Evolutionary conservation across 2,888 invertebrate genomes (phyloP).

Genomic region (Mycalesis mineus): DNA sequence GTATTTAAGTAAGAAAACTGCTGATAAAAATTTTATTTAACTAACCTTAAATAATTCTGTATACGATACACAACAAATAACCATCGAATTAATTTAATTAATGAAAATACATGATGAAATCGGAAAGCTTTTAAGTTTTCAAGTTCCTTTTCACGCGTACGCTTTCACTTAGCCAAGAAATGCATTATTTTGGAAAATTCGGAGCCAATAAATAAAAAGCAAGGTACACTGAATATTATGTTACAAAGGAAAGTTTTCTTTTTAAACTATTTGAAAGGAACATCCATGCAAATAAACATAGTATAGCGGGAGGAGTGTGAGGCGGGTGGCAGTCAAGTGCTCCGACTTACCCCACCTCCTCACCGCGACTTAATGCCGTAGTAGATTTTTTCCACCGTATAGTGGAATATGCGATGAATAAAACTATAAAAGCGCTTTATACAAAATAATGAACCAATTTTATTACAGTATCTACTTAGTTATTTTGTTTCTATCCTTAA

Average conservation of each 20-base stretch:
- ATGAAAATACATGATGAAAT: too few species aligned
- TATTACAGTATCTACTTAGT: conserved; percentile 10
- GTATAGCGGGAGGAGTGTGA: conserved; percentile 40
- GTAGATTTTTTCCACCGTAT: conserved; percentile 67
- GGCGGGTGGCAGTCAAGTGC: conserved; percentile 54
- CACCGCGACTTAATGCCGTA: conserved; percentile 62
- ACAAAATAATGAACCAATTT: conserved; percentile 28
- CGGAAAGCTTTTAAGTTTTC: too few species aligned
- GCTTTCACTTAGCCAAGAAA: background rate
- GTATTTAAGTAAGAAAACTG: too few species aligned
- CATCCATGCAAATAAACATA: conserved; percentile 72
- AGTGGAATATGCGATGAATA: conserved; percentile 40
- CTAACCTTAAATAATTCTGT: too few species aligned
- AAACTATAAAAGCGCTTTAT: conserved; percentile 26
- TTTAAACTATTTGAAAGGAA: conserved; percentile 43
- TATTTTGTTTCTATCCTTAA: background rate
- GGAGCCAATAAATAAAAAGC: background rate
- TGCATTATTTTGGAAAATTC: background rate
- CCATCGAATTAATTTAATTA: too few species aligned
- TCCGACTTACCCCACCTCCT: conserved; percentile 53
- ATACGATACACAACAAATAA: too few species aligned
- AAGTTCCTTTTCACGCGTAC: too few species aligned
- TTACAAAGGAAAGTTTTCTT: conserved; percentile 26
- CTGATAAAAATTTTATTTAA: too few species aligned
- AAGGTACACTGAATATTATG: background rate